A percentile compares a stretch with the other conserved stretches of the same genome.
Conservation (phyloP, 2,113 vertebrate genomes). For the Stigmatopora nigra region DNA sequence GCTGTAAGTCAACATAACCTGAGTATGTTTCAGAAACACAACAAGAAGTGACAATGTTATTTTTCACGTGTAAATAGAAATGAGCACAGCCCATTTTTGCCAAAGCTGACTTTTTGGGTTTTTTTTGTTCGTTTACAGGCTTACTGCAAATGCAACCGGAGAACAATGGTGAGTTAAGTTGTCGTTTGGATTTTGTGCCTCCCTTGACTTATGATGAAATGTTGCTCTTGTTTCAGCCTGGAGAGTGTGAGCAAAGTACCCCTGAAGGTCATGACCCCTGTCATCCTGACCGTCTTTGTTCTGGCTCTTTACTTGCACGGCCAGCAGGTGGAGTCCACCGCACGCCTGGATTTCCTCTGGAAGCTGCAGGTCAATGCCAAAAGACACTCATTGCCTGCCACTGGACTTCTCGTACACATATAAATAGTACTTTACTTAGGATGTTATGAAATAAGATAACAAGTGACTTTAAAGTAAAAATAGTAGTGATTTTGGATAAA, state of each 20-base stretch:
- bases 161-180: slow-evolving; percentile 74
- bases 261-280: slow-evolving; percentile 84
- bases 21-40: neutral
- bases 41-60: neutral
- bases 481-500: too few relatives aligned
- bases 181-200: neutral
- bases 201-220: neutral
- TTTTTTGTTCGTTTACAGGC: slow-evolving; percentile 29
- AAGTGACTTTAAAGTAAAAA: too few relatives aligned
- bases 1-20: slow-evolving; percentile 73
- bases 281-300: slow-evolving; percentile 87
- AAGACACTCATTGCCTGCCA: neutral
- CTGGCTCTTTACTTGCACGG: slow-evolving; percentile 93
- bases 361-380: slow-evolving; percentile 83
- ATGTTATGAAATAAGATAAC: too few relatives aligned
- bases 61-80: neutral
- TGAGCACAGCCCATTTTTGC: too few relatives aligned
- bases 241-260: slow-evolving; percentile 72
- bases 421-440: too few relatives aligned
- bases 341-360: slow-evolving; percentile 96
- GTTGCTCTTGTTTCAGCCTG: slow-evolving; percentile 40
- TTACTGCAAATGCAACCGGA: slow-evolving; percentile 73
- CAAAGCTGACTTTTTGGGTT: too few relatives aligned
- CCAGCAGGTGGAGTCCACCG: slow-evolving; percentile 95
- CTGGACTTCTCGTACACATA: neutral